A percentile compares a stretch with the other conserved stretches of the same genome.
phyloP scores from a whole-genome alignment of 2,797 vertebrate genomes.

The Siniperca scherzeri region DNA sequence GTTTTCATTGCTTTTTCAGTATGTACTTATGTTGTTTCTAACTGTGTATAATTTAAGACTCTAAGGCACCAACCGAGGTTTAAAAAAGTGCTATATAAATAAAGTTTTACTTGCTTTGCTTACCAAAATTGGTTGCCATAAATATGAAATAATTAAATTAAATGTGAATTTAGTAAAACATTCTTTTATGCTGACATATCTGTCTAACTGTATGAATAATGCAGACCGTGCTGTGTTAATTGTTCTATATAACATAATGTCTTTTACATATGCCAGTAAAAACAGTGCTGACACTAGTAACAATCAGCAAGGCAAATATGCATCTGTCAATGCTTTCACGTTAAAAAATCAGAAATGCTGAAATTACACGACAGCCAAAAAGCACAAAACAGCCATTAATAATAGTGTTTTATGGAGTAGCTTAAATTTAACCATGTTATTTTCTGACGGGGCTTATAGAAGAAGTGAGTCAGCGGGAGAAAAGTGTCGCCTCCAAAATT shows the following conservation, averaged over 20 bases:
- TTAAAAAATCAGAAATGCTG: conserved; percentile 28
- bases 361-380: conserved; percentile 42
- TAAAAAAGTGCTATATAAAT: neutral
- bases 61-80: neutral
- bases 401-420: conserved; percentile 62
- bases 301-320: conserved; percentile 35
- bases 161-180: conserved; percentile 6
- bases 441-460: conserved; percentile 58
- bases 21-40: neutral
- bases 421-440: conserved; percentile 55
- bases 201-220: conserved; percentile 20
- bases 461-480: conserved; percentile 61
- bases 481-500: conserved; percentile 55
- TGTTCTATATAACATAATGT: conserved; percentile 43
- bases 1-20: neutral
- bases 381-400: conserved; percentile 58
- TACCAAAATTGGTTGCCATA: neutral
- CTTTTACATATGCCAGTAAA: conserved; percentile 48
- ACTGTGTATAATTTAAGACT: neutral
- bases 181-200: conserved; percentile 9
- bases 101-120: conserved; percentile 7
- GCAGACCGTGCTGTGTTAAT: conserved; percentile 20
- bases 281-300: conserved; percentile 25
- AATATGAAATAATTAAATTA: conserved; percentile 12
- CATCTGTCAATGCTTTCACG: conserved; percentile 34